Evolutionary conservation across 2,797 vertebrate genomes (phyloP), one percentile per base, ranked within the genome.

Genomic region (Bucorvus abyssinicus): DNA sequence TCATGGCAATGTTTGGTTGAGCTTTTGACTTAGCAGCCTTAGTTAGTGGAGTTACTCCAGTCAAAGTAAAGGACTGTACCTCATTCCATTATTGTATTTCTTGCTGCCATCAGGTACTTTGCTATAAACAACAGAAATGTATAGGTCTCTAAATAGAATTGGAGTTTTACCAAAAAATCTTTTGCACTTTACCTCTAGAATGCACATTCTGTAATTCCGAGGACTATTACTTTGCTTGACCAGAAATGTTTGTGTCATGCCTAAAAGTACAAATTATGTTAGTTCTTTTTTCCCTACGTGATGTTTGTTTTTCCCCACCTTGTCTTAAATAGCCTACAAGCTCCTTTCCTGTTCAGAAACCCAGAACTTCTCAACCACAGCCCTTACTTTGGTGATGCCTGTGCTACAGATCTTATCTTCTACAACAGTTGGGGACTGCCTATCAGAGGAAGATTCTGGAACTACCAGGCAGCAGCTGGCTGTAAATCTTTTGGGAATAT

Each of bases 341-440:
- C 82, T 99, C 60, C 93, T 98, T 67, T 97, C 96, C 38, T 95
- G 93, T 29, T 95, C 98, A 49, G 96, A 98, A 73, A 76, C 75
- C 4, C 96, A 96, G 84, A 96, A 75, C 30, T 80, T 96, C 3
- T 98, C 98, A 18, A 97, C 97, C 90, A 95, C 97, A 24, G 97
- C 98, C 42, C 97, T 97, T 2, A 84, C 98, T 80, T 96, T 99
- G 81, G 96, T 99, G 84, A 98, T 99, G 90, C 99, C 99, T 1
- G 90, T 99, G 42, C 98, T 99, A 50, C 99, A 99, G 97, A 98
- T 99, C 23, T 94, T 99, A 24, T 98, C 98, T 89, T 99, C 98
- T 56, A 84, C 98, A 7, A n/a, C 97, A 24, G 95, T 98, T 89
- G 98, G 98, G 47, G 98, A 99, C 84, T 98, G 98, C 11, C 90